phyloP scores from a whole-genome alignment of 2,797 vertebrate genomes.

The Amphiprion clarkii region DNA sequence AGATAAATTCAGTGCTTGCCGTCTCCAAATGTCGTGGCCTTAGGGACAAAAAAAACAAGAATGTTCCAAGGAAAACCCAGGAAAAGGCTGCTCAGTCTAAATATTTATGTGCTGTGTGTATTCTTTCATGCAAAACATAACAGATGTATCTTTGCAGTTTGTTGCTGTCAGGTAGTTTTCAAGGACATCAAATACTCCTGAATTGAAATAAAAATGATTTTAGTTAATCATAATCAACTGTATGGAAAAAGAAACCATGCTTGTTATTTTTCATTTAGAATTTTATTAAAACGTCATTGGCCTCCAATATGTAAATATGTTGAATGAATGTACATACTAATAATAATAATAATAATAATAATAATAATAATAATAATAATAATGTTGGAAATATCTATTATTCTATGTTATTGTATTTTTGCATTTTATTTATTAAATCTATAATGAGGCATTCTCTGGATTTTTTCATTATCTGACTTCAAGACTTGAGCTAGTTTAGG shows the following conservation, averaged over 20 bases:
- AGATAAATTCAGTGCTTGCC: constrained; percentile 47
- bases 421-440: constrained; percentile 54
- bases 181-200: background rate
- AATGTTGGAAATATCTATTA: constrained; percentile 52
- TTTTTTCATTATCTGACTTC: constrained; percentile 64
- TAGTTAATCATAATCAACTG: constrained; percentile 11
- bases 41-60: constrained; percentile 25
- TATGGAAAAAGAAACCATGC: constrained; percentile 33
- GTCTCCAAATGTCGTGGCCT: constrained; percentile 46
- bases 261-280: constrained; percentile 59
- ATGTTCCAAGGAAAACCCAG: constrained; percentile 15
- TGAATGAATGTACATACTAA: constrained; percentile 78
- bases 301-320: constrained; percentile 77
- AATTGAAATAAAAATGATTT: constrained; percentile 9
- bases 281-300: constrained; percentile 85
- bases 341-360: constrained; percentile 69
- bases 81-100: constrained; percentile 34
- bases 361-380: constrained; percentile 53
- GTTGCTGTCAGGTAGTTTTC: background rate
- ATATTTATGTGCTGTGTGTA: constrained; percentile 51
- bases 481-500: constrained; percentile 74
- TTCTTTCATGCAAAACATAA: constrained; percentile 19
- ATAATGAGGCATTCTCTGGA: constrained; percentile 47
- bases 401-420: constrained; percentile 57
- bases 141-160: background rate